Evolutionary conservation across 1,140 invertebrate genomes (phyloP).

Genomic region (Drosophila ironensis): DNA sequence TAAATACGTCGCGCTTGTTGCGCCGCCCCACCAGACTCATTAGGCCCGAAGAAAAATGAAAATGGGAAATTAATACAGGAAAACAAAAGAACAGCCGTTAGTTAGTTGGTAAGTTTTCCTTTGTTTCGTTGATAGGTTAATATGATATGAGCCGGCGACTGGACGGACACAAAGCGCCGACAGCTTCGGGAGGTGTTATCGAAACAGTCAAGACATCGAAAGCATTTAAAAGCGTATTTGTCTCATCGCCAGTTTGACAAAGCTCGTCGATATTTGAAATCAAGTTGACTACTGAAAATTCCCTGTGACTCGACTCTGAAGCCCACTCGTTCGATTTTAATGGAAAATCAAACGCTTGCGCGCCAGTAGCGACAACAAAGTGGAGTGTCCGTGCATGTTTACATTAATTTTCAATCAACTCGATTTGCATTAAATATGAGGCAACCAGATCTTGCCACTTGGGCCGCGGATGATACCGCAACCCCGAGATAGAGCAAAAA

Average conservation of each 20-base stretch:
- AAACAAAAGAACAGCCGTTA: slow-evolving; percentile 30
- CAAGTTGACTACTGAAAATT: slow-evolving; percentile 61
- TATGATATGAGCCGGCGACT: slow-evolving; percentile 8
- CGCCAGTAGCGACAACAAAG: slow-evolving; percentile 35
- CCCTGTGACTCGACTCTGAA: neutral
- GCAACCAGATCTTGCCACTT: slow-evolving; percentile 6
- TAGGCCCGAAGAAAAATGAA: slow-evolving; percentile 29
- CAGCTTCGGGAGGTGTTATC: slow-evolving; percentile 45
- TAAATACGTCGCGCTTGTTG: slow-evolving; percentile 15
- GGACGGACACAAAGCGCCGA: slow-evolving; percentile 27
- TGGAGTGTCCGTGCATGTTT: slow-evolving; percentile 57
- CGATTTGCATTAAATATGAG: slow-evolving; percentile 66
- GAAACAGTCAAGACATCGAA: slow-evolving; percentile 34
- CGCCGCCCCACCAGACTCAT: slow-evolving; percentile 13
- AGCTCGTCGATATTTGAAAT: slow-evolving; percentile 41
- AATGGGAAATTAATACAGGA: slow-evolving; percentile 31
- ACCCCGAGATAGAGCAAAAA: slow-evolving; percentile 3
- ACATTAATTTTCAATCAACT: slow-evolving; percentile 77
- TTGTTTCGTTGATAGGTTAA: slow-evolving; percentile 23
- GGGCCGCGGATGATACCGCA: slow-evolving; percentile 1
- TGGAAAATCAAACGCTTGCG: slow-evolving; percentile 21
- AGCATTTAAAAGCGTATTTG: slow-evolving; percentile 69
- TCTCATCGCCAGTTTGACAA: slow-evolving; percentile 17
- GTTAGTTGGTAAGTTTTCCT: slow-evolving; percentile 13
- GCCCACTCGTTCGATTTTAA: slow-evolving; percentile 10